Evolutionary conservation across 2,113 vertebrate species (phyloP), one percentile per base, ranked within the genome.

Genomic region (Larimichthys crocea): DNA sequence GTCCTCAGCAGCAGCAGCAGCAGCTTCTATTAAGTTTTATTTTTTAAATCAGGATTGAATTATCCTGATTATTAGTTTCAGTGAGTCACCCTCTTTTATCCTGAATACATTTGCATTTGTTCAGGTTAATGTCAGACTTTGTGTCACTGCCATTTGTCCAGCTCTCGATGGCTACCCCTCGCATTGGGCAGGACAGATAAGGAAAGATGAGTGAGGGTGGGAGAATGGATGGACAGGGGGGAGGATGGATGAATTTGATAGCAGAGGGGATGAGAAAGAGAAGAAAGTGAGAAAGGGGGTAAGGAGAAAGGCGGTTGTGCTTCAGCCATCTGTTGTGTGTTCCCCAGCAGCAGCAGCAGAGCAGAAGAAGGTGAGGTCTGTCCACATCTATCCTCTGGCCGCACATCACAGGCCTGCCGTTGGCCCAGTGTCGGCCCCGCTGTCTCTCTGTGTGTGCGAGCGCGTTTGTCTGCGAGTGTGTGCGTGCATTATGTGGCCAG

Each of bases 361-460:
- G 86, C 81, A 92, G 92, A 91, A 91, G 93, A 94, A 94, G 93
- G 93, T 94, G 88, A 94, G 88, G 91, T 94, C 92, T 93, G 90
- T 93, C 89, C 86, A 86, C 89, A 89, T 88, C 81, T 86, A 82
- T 86, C 80, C 83, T 88, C 92, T 95, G 94, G 95, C 93, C 82
- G 14, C 83, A 95, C 93, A 93, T 95, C 94, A 95, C 92, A 95
- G 88, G 88, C 69, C 90, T 49, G 57, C 62, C 59, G 76, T 86
- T 92, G 91, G 91, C 92, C 92, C 86, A n/a, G 62, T 31, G 84
- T 86, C 63, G 66, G 85, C 83, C 86, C 80, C 86, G 40, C 86
- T 91, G 91, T 91, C 88, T 84, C 57, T 83, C 29, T 79, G 75
- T 70, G 74, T 76, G 76, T 17, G 44, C 2, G n/a, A 40, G 60